Conservation (phyloP, 1,140 invertebrate species). For the Drosophila sulfurigaster region DNA sequence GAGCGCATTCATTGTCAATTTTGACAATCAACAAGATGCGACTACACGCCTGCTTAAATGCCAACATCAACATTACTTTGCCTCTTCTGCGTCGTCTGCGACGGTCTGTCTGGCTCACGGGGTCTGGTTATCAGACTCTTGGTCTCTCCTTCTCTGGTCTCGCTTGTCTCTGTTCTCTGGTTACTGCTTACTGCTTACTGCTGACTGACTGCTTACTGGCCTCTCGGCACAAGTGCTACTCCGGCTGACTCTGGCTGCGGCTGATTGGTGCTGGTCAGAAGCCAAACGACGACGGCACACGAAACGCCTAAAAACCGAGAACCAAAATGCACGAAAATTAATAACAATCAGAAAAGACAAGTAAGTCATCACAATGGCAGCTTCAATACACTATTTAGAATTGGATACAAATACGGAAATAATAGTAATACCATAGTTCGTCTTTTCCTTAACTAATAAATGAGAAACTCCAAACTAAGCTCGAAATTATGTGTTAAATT, state of each 20-base stretch:
- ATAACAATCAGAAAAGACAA: slow-evolving; percentile 53
- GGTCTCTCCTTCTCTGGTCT: slow-evolving; percentile 11
- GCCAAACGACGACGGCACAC: slow-evolving; percentile 79
- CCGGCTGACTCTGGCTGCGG: slow-evolving; percentile 53
- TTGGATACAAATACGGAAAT: background rate
- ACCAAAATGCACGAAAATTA: slow-evolving; percentile 73
- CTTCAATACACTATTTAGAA: slow-evolving; percentile 33
- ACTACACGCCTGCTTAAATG: slow-evolving; percentile 73
- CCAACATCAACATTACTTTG: slow-evolving; percentile 59
- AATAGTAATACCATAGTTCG: no score
- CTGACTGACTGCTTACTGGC: no score
- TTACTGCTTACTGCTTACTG: no score
- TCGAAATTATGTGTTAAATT: no score
- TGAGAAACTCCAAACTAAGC: no score
- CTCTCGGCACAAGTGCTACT: slow-evolving; percentile 13
- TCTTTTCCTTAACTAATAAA: no score
- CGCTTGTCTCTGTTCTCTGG: background rate
- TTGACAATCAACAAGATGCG: slow-evolving; percentile 82
- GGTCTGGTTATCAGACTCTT: slow-evolving; percentile 41
- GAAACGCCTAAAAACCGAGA: slow-evolving; percentile 77
- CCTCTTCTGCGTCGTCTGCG: slow-evolving; percentile 43
- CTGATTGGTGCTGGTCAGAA: slow-evolving; percentile 67
- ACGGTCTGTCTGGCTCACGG: slow-evolving; percentile 72
- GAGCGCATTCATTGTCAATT: slow-evolving; percentile 83
- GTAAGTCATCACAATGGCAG: background rate